These are phyloP conservation scores for Pygoscelis antarcticus DNA, from an alignment of 2,113 vertebrate species.

Conservation along the genomic window DNA sequence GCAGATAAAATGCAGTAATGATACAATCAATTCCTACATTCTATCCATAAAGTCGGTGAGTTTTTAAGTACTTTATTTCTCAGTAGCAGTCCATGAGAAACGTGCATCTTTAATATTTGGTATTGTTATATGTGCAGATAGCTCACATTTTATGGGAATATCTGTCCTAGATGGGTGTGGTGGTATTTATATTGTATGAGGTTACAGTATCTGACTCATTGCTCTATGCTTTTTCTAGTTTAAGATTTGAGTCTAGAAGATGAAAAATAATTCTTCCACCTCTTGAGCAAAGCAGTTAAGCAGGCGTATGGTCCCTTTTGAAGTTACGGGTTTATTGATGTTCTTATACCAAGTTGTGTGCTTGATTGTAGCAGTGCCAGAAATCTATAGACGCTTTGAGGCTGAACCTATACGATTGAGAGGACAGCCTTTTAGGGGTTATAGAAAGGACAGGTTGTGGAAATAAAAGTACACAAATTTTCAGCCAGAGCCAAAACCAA, in stretches of 20 bases:
- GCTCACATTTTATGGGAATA: not conserved
- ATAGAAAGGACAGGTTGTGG: not conserved
- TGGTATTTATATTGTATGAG: not conserved
- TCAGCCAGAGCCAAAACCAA: not conserved
- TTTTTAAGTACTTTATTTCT: conserved; percentile 3
- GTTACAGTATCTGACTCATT: not conserved
- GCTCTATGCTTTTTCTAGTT: not conserved
- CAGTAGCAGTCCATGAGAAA: not conserved
- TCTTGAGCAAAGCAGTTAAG: not conserved
- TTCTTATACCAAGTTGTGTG: not conserved
- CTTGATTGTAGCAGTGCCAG: not conserved
- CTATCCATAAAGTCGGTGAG: not conserved
- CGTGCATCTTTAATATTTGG: not conserved
- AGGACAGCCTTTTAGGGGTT: not conserved
- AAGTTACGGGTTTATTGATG: not conserved
- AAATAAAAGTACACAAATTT: not conserved
- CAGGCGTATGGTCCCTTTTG: not conserved
- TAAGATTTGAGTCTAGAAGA: not conserved
- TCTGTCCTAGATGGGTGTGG: not conserved
- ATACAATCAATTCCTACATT: not conserved
- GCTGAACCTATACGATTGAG: not conserved
- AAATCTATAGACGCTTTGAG: not conserved
- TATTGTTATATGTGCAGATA: not conserved
- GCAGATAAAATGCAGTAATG: not conserved
- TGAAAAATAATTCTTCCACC: not conserved